A percentile compares a stretch with the other conserved stretches of the same genome.
These are phyloP conservation scores for Oscheius sp. DNA, from an alignment of 2,888 invertebrate genomes.

Conservation along the genomic window DNA sequence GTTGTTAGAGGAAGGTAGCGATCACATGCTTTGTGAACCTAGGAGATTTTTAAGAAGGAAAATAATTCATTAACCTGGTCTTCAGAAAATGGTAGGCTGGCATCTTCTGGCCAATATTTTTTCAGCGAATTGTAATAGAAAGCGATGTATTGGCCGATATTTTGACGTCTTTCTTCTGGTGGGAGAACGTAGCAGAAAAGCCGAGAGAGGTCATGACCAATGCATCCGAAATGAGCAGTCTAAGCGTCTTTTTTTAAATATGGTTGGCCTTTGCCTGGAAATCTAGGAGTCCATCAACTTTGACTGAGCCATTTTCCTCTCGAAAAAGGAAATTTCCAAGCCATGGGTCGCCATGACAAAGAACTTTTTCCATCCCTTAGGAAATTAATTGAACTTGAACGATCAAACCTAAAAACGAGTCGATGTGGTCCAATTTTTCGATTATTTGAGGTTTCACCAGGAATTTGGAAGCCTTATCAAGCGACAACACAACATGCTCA, in stretches of 20 bases:
- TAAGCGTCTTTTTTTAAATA: neutral
- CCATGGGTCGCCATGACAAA: conserved; percentile 5
- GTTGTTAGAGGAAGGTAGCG: neutral
- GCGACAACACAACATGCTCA: neutral
- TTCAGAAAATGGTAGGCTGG: neutral
- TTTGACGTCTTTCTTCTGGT: neutral
- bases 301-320: neutral
- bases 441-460: neutral
- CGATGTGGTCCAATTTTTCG: neutral
- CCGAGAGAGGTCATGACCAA: neutral
- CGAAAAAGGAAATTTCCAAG: neutral
- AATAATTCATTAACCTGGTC: neutral
- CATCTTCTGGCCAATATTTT: neutral
- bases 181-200: conserved; percentile 1
- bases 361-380: neutral
- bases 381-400: neutral
- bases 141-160: neutral
- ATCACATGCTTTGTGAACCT: neutral
- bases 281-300: neutral
- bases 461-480: neutral
- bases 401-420: neutral
- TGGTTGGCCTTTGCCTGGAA: neutral
- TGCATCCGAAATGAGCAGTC: neutral
- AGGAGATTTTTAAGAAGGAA: neutral
- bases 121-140: neutral